phyloP scores from a whole-genome alignment of 1,140 invertebrate genomes.

The Euborellia annulipes region DNA sequence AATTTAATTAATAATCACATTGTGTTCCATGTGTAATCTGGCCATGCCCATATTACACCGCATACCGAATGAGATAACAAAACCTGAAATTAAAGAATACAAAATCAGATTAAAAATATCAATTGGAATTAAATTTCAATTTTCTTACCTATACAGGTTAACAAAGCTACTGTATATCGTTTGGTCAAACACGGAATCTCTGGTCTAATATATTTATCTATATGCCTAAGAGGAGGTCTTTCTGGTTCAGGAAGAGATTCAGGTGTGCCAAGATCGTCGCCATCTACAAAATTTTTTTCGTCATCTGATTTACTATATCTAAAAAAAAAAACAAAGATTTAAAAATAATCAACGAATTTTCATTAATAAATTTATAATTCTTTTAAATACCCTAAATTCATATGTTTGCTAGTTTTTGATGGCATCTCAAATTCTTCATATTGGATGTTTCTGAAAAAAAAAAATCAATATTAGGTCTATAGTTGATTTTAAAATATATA shows the following conservation, averaged over 20 bases:
- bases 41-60: slow-evolving; percentile 94
- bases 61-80: slow-evolving; percentile 88
- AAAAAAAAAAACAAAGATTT: neutral
- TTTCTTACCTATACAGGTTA: slow-evolving; percentile 57
- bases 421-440: slow-evolving; percentile 45
- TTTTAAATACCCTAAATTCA: neutral
- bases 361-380: too few relatives aligned
- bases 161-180: slow-evolving; percentile 70
- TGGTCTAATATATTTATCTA: slow-evolving; percentile 73
- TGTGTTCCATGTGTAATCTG: slow-evolving; percentile 53
- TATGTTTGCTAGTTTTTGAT: slow-evolving; percentile 28
- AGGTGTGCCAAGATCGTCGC: slow-evolving; percentile 12
- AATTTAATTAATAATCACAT: slow-evolving; percentile 13
- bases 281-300: slow-evolving; percentile 17
- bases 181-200: slow-evolving; percentile 78
- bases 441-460: slow-evolving; percentile 22
- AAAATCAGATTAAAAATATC: too few relatives aligned
- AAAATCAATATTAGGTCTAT: slow-evolving; percentile 4
- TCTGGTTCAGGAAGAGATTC: slow-evolving; percentile 36
- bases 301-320: slow-evolving; percentile 18
- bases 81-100: slow-evolving; percentile 50
- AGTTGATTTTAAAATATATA: too few relatives aligned
- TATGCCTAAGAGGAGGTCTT: slow-evolving; percentile 64
- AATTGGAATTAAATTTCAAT: too few relatives aligned
- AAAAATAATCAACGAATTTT: too few relatives aligned